phyloP scores from a whole-genome alignment of 2,113 vertebrate genomes.

The Psittacus erithacus region DNA sequence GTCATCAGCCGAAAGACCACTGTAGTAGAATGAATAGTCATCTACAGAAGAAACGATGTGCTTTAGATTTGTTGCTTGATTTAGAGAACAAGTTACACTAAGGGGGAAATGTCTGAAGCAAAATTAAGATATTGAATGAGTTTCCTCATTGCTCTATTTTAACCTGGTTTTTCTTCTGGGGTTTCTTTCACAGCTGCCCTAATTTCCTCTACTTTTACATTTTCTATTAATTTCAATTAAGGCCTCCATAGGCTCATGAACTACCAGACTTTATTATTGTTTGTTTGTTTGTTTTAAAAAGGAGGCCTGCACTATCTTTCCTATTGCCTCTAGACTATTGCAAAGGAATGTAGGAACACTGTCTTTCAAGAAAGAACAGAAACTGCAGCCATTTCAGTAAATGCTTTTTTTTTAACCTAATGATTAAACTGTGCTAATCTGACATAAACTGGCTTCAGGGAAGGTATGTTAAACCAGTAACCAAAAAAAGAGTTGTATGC shows the following conservation, averaged over 20 bases:
- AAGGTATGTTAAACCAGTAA: neutral
- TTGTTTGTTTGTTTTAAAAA: conserved; percentile 23
- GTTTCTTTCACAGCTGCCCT: conserved; percentile 42
- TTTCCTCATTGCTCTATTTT: conserved; percentile 37
- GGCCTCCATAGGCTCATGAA: neutral
- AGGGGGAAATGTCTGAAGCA: neutral
- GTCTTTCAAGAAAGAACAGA: neutral
- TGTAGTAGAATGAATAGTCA: neutral
- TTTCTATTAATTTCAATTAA: conserved; percentile 47
- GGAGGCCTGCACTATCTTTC: neutral
- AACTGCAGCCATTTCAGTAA: neutral
- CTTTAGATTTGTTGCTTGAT: neutral
- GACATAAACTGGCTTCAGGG: neutral
- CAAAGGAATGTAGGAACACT: neutral
- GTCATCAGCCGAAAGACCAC: neutral
- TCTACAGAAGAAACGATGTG: neutral
- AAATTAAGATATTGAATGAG: conserved; percentile 13
- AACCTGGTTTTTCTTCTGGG: conserved; percentile 35
- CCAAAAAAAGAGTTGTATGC: neutral
- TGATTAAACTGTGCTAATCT: neutral
- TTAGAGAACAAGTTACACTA: neutral
- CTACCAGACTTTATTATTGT: neutral
- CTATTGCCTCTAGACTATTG: neutral
- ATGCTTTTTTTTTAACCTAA: neutral
- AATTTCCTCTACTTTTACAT: conserved; percentile 42